Base-by-base conservation (phyloP, 2,797 vertebrate genomes). In the Protosalanx chinensis region DNA sequence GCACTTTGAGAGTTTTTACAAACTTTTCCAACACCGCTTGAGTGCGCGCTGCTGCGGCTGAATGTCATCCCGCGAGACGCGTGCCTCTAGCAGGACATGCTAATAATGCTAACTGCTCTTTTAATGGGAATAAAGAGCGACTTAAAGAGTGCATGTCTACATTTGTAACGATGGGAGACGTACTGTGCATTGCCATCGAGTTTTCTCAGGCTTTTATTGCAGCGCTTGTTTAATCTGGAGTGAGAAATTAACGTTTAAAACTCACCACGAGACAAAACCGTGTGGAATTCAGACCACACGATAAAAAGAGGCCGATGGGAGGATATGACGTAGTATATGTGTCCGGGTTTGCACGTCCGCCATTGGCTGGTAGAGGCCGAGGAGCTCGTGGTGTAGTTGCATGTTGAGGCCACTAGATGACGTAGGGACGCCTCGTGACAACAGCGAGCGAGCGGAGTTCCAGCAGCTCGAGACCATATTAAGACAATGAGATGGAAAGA, bases 401-500 rank as follows among this genome's bases (percentile, higher is more conserved):
- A n/a, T 27, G 8, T 64, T 70, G 6, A 15, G 0, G 0, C 72
- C 87, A 1, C 32, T 33, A 78, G 85, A 16, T 63, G 84, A 68
- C 0, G 73, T 1, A 4, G 6, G 1, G 1, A n/a, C 58, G 30
- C 13, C 33, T 1, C 13, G 4, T 8, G 6, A 1, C 1, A 6
- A n/a, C 3, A 18, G 6, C 18, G 5, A 18, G 8, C 13, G 41
- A 46, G 13, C 41, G 8, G 1, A 80, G 78, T 79, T 20, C 81
- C 64, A 23, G 12, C 23, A 32, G 84, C 76, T 72, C 56, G 67
- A 46, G 88, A 81, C 91, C 90, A 92, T 93, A 93, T 92, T 92
- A 92, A 91, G 91, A 91, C 87, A 87, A 78, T 79, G 86, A 58
- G 86, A 91, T 91, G 90, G 89, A 88, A 90, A 91, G 91, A 90